phyloP scores from a whole-genome alignment of 1,140 invertebrate genomes.

The Leptestheria dahalacensis region DNA sequence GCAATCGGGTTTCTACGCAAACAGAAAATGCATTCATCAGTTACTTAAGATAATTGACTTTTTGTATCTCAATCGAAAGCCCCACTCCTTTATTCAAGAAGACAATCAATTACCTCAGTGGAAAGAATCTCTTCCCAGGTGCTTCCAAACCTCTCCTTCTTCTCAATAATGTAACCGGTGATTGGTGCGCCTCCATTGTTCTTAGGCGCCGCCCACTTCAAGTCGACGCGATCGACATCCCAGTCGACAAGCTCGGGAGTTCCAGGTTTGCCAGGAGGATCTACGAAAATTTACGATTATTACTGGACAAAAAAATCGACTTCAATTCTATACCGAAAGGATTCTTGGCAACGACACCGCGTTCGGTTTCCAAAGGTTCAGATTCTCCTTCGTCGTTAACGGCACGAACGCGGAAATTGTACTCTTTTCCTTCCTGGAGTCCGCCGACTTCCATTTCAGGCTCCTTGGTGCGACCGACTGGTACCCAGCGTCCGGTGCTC shows the following conservation, averaged over 20 bases:
- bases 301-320: background rate
- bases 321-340: slow-evolving; percentile 54
- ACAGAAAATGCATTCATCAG: background rate
- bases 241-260: slow-evolving; percentile 79
- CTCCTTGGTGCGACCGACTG: slow-evolving; percentile 65
- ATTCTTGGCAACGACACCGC: slow-evolving; percentile 76
- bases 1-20: slow-evolving; percentile 57
- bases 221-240: slow-evolving; percentile 78
- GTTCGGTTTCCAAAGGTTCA: slow-evolving; percentile 79
- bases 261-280: slow-evolving; percentile 73
- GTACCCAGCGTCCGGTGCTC: slow-evolving; percentile 81
- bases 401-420: slow-evolving; percentile 94
- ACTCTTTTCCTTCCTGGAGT: slow-evolving; percentile 82
- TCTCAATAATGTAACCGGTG: slow-evolving; percentile 89
- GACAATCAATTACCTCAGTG: slow-evolving; percentile 41
- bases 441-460: slow-evolving; percentile 83
- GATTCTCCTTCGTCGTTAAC: slow-evolving; percentile 95
- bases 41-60: background rate
- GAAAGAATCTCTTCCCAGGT: slow-evolving; percentile 77
- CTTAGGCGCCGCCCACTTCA: slow-evolving; percentile 86
- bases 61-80: no score
- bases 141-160: slow-evolving; percentile 78
- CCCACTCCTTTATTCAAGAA: no score
- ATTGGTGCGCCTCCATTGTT: slow-evolving; percentile 85
- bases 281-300: slow-evolving; percentile 27